Base-by-base conservation (phyloP, 2,797 vertebrate genomes). In the Pogoniulus pusillus region DNA sequence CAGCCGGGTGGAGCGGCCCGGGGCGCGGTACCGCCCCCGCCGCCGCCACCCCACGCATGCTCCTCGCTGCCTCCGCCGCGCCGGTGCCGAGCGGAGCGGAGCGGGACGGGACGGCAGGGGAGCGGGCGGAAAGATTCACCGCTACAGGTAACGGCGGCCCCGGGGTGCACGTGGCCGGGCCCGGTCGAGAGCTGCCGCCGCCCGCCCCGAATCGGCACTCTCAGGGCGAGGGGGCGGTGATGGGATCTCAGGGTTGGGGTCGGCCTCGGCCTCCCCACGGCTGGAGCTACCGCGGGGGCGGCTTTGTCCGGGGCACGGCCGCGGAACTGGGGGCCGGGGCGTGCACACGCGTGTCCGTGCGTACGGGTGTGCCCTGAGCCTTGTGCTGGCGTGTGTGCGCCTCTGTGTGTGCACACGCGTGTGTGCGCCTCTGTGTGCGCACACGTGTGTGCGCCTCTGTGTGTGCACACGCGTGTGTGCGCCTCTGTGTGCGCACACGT, bases 21-120 rank as follows among this genome's bases (percentile, higher is more conserved):
- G 85, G 88, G 92, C 62, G 75, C 70, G 83, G 73, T 59, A 58
- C 70, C 87, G 84, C 90, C 87, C 63, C 87, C 76, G 66, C 93
- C 60, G 70, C 86, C 74, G 6, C 69, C 82, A 37, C 89, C 92
- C 89, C 79, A 89, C 89, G 86, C 92, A 93, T 91, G 92, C 92
- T 93, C 92, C 82, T 41, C 69, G 18, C 82, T 55, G 75, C 82
- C 23, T 39, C 66, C 76, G 66, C 73, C 84, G 74, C n/a, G 72
- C 68, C 47, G 37, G 83, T 73, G 83, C 64, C 49, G 91, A 86
- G 84, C 64, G 58, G 93, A 83, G 84, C 69, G 16, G 55, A 19
- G 26, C 82, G 17, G 69, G 57, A 45, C 64, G 23, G 70, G 39
- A 69, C 20, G 11, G 62, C 57, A 51, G 57, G n/a, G 71, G 39